Percentiles rank a stretch among this genome's conserved stretches.
Evolutionary conservation across 1,140 invertebrate genomes (phyloP).

Genomic region (Phthorimaea operculella): DNA sequence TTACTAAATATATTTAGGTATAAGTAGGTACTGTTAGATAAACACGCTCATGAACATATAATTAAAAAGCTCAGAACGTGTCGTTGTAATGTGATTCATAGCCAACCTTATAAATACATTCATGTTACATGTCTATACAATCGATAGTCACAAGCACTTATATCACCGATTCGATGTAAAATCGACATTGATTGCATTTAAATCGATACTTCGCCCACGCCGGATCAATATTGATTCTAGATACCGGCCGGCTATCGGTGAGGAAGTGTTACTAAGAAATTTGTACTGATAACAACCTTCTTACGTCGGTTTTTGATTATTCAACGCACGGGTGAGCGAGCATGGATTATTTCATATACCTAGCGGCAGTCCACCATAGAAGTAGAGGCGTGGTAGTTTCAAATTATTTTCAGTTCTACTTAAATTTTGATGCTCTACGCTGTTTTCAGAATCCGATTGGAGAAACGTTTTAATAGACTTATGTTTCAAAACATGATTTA

Average conservation of each 20-base stretch:
- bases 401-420: too few relatives aligned
- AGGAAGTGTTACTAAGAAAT: conserved; percentile 55
- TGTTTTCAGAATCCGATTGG: too few relatives aligned
- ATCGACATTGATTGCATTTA: conserved; percentile 43
- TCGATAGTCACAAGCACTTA: conserved; percentile 4
- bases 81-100: not conserved
- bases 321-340: not conserved
- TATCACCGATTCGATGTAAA: not conserved
- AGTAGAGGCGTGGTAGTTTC: too few relatives aligned
- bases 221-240: conserved; percentile 56
- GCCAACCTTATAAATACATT: too few relatives aligned
- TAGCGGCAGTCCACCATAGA: too few relatives aligned
- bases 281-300: conserved; percentile 39
- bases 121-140: too few relatives aligned
- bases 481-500: too few relatives aligned
- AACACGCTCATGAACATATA: not conserved
- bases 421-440: too few relatives aligned
- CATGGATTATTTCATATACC: too few relatives aligned
- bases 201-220: conserved; percentile 54
- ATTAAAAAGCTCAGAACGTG: not conserved
- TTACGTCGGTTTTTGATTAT: conserved; percentile 23
- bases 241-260: conserved; percentile 31
- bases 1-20: not conserved
- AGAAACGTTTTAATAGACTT: too few relatives aligned
- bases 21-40: not conserved